phyloP scores from a whole-genome alignment of 2,113 vertebrate species.

The Sylvia atricapilla region DNA sequence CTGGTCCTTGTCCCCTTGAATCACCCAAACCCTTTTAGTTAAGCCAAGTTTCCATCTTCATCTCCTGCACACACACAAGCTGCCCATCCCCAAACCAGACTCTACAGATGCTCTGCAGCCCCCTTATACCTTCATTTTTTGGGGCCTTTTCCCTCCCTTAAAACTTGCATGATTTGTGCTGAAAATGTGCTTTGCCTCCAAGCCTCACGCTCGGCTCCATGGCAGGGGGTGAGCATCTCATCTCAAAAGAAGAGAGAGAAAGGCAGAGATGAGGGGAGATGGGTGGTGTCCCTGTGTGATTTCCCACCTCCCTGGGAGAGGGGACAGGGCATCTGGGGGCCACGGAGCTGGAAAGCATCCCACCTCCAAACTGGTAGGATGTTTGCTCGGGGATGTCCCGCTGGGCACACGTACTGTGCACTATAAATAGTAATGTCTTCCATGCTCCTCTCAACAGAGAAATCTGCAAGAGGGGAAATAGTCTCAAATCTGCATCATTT shows the following conservation, averaged over 20 bases:
- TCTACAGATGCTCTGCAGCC: not conserved
- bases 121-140: not conserved
- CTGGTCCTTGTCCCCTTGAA: not conserved
- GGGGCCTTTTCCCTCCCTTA: no score
- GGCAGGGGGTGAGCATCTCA: not conserved
- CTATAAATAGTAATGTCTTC: constrained; percentile 69
- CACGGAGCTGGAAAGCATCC: not conserved
- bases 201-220: not conserved
- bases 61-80: rapidly evolving
- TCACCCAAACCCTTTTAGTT: not conserved
- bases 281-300: not conserved
- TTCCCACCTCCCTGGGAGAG: not conserved
- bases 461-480: constrained; percentile 59
- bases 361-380: constrained; percentile 14
- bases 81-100: not conserved
- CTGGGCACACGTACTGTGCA: constrained; percentile 46
- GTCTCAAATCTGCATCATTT: constrained; percentile 59
- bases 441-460: constrained; percentile 6
- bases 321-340: not conserved
- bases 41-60: not conserved
- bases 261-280: no score
- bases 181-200: not conserved
- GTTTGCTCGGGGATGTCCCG: not conserved
- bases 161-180: not conserved
- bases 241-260: not conserved